A percentile compares a stretch with the other conserved stretches of the same genome.
Conservation (phyloP, 2,113 vertebrate genomes). For the Columbina picui region DNA sequence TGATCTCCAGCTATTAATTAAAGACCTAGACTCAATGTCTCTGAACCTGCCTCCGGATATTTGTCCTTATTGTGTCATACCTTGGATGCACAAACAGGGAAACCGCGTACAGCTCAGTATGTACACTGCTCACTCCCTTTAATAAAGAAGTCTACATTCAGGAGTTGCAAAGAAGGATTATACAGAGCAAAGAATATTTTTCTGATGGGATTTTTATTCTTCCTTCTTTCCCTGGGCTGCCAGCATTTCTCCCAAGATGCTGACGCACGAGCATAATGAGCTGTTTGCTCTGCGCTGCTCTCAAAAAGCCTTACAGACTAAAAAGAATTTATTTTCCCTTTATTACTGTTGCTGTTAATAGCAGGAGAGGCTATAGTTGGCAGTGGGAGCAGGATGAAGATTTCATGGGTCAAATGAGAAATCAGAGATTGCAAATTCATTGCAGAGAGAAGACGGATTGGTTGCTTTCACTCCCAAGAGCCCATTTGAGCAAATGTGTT, state of each 20-base stretch:
- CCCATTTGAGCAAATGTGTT: conserved; percentile 26
- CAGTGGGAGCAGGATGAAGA: conserved; percentile 7
- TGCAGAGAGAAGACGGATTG: neutral
- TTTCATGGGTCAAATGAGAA: conserved; percentile 30
- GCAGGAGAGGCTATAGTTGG: neutral
- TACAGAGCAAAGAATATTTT: conserved; percentile 33
- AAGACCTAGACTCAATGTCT: conserved; percentile 73
- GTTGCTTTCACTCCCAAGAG: conserved; percentile 20
- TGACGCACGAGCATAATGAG: conserved; percentile 14
- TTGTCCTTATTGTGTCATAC: conserved; percentile 59
- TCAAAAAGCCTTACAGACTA: neutral
- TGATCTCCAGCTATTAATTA: conserved; percentile 70
- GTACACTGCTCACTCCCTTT: conserved; percentile 9
- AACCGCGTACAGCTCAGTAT: conserved; percentile 29
- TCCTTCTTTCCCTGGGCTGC: conserved; percentile 26
- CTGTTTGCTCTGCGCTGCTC: neutral
- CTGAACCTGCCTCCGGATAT: conserved; percentile 60
- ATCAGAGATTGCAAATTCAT: neutral
- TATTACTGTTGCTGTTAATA: neutral
- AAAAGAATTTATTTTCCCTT: conserved; percentile 30
- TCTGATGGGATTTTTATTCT: conserved; percentile 43
- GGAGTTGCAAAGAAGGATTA: conserved; percentile 13
- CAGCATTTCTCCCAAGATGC: neutral
- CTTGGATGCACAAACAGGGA: conserved; percentile 51
- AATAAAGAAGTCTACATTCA: conserved; percentile 28